These are phyloP conservation scores for Hippotragus niger DNA, from an alignment of 2,113 vertebrate species.

Conservation along the genomic window DNA sequence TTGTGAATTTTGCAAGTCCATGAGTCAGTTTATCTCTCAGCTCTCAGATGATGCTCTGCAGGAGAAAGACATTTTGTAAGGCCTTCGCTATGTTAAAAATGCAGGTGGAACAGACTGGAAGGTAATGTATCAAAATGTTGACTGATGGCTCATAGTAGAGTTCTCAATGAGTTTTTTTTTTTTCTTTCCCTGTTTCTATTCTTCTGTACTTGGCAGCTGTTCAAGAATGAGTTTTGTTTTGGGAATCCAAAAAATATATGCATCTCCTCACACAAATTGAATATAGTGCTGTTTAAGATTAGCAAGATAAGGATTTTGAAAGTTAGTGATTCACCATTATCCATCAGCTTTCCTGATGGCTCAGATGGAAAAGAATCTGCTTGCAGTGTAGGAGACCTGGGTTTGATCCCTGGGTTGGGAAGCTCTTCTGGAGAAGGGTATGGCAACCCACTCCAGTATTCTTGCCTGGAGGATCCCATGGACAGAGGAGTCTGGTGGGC, in stretches of 20 bases:
- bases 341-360: neutral
- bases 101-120: neutral
- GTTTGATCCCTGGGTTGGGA: neutral
- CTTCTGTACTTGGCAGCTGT: neutral
- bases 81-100: constrained; percentile 33
- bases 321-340: neutral
- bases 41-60: constrained; percentile 29
- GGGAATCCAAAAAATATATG: neutral
- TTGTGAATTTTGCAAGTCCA: constrained; percentile 27
- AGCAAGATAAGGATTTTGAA: neutral
- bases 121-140: neutral
- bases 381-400: neutral
- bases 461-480: neutral
- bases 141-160: neutral
- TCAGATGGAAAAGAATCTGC: neutral
- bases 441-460: neutral
- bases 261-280: neutral
- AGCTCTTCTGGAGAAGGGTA: neutral
- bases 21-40: neutral
- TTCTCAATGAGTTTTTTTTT: neutral
- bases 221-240: neutral
- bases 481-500: neutral
- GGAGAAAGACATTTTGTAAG: constrained; percentile 28
- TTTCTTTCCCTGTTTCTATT: neutral
- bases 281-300: neutral